phyloP scores from a whole-genome alignment of 2,797 vertebrate genomes.

The Anguilla marmorata region DNA sequence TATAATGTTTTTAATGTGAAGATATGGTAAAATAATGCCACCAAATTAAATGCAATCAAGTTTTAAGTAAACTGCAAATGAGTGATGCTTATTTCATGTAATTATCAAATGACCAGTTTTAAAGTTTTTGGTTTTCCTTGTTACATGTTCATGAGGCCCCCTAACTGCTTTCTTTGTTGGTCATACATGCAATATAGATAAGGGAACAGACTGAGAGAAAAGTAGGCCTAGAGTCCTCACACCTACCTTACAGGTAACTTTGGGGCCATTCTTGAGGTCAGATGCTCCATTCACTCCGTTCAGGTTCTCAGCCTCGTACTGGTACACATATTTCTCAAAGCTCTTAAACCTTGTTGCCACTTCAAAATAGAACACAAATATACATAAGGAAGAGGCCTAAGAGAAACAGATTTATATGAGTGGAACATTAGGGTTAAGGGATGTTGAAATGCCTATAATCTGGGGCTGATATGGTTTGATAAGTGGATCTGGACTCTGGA shows the following conservation, averaged over 20 bases:
- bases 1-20: neutral
- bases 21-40: neutral
- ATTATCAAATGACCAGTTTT: neutral
- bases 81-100: neutral
- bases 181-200: neutral
- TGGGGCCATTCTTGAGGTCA: conserved; percentile 76
- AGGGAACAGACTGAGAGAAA: no score
- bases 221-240: neutral
- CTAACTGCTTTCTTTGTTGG: neutral
- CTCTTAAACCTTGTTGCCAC: conserved; percentile 84
- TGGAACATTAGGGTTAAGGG: neutral
- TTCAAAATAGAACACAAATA: conserved; percentile 55
- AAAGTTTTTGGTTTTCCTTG: neutral
- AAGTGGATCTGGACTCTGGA: conserved; percentile 33
- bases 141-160: neutral
- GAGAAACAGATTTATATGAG: neutral
- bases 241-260: conserved; percentile 82
- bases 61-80: neutral
- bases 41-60: neutral
- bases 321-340: conserved; percentile 80
- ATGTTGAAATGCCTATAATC: conserved; percentile 10
- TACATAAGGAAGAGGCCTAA: neutral
- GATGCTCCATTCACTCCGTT: conserved; percentile 68
- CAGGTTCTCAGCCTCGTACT: conserved; percentile 80
- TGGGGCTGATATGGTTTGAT: conserved; percentile 10